These are phyloP conservation scores for Eupeodes luniger DNA, from an alignment of 2,888 invertebrate genomes.

Conservation along the genomic window DNA sequence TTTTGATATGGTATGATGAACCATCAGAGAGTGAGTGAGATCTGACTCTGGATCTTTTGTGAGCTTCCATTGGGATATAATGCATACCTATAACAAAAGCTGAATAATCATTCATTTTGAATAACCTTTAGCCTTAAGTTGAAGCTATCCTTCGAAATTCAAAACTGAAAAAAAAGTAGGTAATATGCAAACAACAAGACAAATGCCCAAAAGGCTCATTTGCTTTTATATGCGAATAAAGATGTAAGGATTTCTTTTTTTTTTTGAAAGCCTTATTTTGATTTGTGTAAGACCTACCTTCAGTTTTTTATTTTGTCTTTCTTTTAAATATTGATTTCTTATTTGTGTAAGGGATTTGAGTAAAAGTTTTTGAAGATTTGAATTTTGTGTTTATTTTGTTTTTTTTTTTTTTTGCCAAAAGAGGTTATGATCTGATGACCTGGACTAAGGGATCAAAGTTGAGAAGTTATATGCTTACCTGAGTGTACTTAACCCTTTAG, in stretches of 20 bases:
- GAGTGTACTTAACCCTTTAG: neutral
- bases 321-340: neutral
- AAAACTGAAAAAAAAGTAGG: neutral
- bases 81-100: neutral
- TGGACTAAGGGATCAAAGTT: neutral
- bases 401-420: neutral
- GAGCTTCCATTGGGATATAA: neutral
- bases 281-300: neutral
- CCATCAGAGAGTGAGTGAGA: neutral
- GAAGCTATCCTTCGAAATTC: neutral
- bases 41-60: neutral
- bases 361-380: neutral
- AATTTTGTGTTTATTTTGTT: neutral
- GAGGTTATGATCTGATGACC: neutral
- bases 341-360: neutral
- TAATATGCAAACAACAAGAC: slow-evolving; percentile 26
- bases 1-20: neutral
- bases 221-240: neutral
- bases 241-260: slow-evolving; percentile 11
- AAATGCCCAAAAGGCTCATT: slow-evolving; percentile 26
- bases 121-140: slow-evolving; percentile 5
- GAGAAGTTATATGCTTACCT: too few species aligned
- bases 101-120: slow-evolving; percentile 21
- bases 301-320: neutral
- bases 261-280: neutral